These are phyloP conservation scores for Melanotaenia boesemani DNA, from an alignment of 2,797 vertebrate genomes.

Conservation along the genomic window DNA sequence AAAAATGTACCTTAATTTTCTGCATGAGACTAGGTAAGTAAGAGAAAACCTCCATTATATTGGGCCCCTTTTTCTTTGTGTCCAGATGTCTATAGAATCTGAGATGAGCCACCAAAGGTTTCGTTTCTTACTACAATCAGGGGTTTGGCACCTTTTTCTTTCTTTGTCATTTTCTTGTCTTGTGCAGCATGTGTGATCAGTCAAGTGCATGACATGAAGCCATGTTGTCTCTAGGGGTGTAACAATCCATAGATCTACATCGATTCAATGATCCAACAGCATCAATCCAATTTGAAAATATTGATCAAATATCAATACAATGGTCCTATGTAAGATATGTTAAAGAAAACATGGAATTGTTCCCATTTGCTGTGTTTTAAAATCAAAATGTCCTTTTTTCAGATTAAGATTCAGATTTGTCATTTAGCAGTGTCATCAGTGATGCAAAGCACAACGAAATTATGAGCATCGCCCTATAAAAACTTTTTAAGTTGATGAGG, in stretches of 20 bases:
- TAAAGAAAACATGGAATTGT: background rate
- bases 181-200: constrained; percentile 77
- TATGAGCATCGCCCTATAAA: background rate
- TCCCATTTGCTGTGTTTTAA: no score
- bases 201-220: constrained; percentile 72
- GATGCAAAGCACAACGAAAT: background rate
- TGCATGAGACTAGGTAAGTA: constrained; percentile 60
- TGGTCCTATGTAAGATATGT: background rate
- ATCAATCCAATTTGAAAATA: background rate
- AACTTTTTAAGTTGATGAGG: background rate
- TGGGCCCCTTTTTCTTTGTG: constrained; percentile 79
- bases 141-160: constrained; percentile 84
- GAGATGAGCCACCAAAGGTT: constrained; percentile 86
- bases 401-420: background rate
- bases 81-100: constrained; percentile 85
- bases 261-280: background rate
- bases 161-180: constrained; percentile 75
- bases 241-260: background rate
- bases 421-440: background rate
- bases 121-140: constrained; percentile 86
- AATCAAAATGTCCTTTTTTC: background rate
- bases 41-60: constrained; percentile 63
- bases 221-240: constrained; percentile 37
- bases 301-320: background rate
- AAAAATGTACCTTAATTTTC: constrained; percentile 48